A percentile compares a stretch with the other conserved stretches of the same genome.
Conservation (phyloP, 2,113 vertebrate genomes). For the Empidonax traillii region DNA sequence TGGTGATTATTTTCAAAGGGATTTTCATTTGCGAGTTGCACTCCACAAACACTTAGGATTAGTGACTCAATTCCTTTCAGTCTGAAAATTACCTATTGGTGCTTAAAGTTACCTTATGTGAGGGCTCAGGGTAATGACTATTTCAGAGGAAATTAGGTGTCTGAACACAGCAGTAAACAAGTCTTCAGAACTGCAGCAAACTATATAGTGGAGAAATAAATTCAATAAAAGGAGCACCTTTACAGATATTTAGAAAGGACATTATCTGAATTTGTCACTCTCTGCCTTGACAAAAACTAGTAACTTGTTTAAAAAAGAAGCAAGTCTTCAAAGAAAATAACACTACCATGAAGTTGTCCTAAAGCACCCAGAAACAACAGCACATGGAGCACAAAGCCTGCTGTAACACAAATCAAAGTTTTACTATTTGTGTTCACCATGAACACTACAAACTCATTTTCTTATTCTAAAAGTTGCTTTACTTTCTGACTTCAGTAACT, state of each 20-base stretch:
- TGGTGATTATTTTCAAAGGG: background rate
- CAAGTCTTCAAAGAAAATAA: background rate
- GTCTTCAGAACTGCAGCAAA: background rate
- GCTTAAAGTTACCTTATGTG: background rate
- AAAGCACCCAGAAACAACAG: background rate
- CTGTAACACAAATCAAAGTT: background rate
- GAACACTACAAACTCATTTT: background rate
- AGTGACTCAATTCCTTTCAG: background rate
- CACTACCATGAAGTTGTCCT: background rate
- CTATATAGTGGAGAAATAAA: background rate
- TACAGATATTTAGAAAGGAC: background rate
- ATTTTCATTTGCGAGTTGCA: slow-evolving; percentile 7
- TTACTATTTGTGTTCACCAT: background rate
- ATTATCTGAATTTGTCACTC: background rate
- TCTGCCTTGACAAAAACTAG: background rate
- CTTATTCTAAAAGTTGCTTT: background rate
- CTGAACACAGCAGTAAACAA: background rate
- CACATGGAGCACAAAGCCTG: background rate
- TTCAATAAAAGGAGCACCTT: background rate
- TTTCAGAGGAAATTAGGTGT: background rate
- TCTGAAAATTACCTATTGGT: background rate
- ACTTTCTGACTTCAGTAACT: background rate
- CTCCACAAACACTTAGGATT: background rate
- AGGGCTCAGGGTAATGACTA: background rate
- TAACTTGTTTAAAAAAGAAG: background rate